phyloP scores from a whole-genome alignment of 64 coral and sea anemone genomes.

The Stylophora pistillata region DNA sequence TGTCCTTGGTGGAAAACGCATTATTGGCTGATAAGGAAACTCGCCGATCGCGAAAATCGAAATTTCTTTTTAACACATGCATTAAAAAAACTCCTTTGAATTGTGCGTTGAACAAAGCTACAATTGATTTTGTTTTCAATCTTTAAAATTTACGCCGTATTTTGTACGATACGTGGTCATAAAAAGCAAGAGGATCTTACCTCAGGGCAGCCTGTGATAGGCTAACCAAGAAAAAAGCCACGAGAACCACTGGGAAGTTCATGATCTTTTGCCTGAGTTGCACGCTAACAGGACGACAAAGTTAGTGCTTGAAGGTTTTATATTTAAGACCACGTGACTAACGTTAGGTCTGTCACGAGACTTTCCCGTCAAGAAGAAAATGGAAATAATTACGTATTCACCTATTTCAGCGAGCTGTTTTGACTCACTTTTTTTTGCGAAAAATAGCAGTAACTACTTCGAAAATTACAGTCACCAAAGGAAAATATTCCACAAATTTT shows the following conservation, averaged over 20 bases:
- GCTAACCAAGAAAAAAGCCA: constrained; percentile 16
- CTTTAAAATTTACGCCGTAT: neutral
- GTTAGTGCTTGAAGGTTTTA: neutral
- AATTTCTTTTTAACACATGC: too few relatives aligned
- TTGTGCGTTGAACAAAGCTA: neutral
- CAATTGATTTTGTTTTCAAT: neutral
- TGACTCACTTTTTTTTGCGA: too few relatives aligned
- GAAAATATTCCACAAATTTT: too few relatives aligned
- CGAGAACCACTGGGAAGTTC: neutral
- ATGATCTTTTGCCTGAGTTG: neutral
- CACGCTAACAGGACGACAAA: neutral
- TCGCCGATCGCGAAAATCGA: too few relatives aligned
- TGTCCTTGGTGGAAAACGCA: too few relatives aligned
- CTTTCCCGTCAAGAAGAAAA: neutral
- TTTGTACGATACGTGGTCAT: neutral
- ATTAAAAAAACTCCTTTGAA: neutral
- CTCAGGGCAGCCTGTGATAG: constrained; percentile 52
- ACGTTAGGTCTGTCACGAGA: constrained; percentile 47
- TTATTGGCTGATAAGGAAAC: too few relatives aligned
- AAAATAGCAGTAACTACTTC: too few relatives aligned
- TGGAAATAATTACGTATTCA: neutral
- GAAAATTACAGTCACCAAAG: too few relatives aligned
- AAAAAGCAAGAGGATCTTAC: constrained; percentile 22
- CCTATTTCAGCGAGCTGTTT: too few relatives aligned
- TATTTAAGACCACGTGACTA: constrained; percentile 38